These are phyloP conservation scores for Arbacia lixula DNA, from an alignment of 53 echinoderm and acorn worm species.

Conservation along the genomic window DNA sequence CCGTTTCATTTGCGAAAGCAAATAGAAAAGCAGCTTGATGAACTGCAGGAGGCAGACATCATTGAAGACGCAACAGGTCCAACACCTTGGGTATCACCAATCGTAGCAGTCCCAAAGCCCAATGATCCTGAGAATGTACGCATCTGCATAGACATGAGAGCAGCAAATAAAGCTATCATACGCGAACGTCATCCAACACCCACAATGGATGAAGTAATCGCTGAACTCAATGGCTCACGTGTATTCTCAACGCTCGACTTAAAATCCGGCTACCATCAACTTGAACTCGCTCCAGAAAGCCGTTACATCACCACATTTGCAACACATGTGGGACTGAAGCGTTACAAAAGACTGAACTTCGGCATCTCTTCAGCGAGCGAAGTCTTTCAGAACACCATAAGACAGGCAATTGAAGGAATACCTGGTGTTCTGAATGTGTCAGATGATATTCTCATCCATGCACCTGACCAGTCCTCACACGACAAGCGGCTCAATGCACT, in stretches of 20 bases:
- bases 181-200: constrained; percentile 45
- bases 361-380: constrained; percentile 70
- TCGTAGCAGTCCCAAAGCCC: constrained; percentile 49
- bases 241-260: constrained; percentile 32
- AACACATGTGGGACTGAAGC: constrained; percentile 72
- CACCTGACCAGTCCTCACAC: constrained; percentile 24
- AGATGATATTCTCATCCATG: constrained; percentile 62
- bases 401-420: constrained; percentile 55
- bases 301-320: constrained; percentile 75
- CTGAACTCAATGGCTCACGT: constrained; percentile 29
- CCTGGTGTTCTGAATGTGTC: constrained; percentile 54
- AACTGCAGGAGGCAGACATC: constrained; percentile 54
- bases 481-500: constrained; percentile 26
- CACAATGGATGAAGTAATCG: constrained; percentile 43
- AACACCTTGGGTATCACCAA: constrained; percentile 66
- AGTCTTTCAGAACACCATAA: constrained; percentile 74
- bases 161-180: constrained; percentile 44
- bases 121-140: constrained; percentile 25
- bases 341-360: constrained; percentile 79
- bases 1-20: constrained; percentile 58
- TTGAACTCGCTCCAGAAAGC: constrained; percentile 31
- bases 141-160: constrained; percentile 58
- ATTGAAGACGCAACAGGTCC: constrained; percentile 50
- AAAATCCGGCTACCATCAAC: constrained; percentile 46
- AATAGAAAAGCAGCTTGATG: constrained; percentile 46